These are phyloP conservation scores for Lasioglossum figueresi DNA, from an alignment of 2,888 invertebrate genomes.

Conservation along the genomic window DNA sequence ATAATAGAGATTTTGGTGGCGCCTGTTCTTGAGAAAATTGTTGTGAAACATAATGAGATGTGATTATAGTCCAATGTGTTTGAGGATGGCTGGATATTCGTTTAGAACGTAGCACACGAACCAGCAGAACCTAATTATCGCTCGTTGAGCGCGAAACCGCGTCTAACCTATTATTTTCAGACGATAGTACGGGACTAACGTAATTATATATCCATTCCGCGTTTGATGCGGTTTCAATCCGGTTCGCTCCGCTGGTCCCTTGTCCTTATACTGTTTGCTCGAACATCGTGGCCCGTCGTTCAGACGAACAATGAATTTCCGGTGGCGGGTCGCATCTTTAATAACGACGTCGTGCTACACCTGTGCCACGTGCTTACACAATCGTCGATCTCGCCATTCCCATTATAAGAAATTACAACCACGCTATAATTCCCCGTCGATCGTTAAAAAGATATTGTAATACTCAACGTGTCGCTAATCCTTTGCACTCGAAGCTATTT, in stretches of 20 bases:
- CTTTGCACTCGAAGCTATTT: no score
- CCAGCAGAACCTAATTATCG: slow-evolving; percentile 82
- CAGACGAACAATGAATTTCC: slow-evolving; percentile 55
- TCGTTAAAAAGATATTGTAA: background rate
- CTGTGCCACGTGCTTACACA: slow-evolving; percentile 32
- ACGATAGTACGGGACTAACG: slow-evolving; percentile 77
- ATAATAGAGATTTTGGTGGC: background rate
- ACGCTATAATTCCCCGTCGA: background rate
- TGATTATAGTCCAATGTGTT: slow-evolving; percentile 80
- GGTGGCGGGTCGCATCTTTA: slow-evolving; percentile 34
- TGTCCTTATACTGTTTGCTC: slow-evolving; percentile 37
- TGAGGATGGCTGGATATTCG: slow-evolving; percentile 61
- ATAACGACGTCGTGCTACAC: slow-evolving; percentile 46
- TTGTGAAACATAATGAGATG: slow-evolving; percentile 77
- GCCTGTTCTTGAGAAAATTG: slow-evolving; percentile 1
- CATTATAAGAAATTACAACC: background rate
- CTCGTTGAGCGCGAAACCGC: slow-evolving; percentile 64
- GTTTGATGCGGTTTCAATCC: slow-evolving; percentile 81
- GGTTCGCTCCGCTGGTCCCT: slow-evolving; percentile 48
- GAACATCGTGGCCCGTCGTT: slow-evolving; percentile 21
- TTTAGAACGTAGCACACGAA: slow-evolving; percentile 73
- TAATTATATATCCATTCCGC: slow-evolving; percentile 81
- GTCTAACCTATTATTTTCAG: slow-evolving; percentile 80
- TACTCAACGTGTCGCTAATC: background rate
- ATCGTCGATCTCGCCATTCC: background rate